These are phyloP conservation scores for Helogale parvula DNA, from an alignment of 2,113 vertebrate genomes.

Conservation along the genomic window DNA sequence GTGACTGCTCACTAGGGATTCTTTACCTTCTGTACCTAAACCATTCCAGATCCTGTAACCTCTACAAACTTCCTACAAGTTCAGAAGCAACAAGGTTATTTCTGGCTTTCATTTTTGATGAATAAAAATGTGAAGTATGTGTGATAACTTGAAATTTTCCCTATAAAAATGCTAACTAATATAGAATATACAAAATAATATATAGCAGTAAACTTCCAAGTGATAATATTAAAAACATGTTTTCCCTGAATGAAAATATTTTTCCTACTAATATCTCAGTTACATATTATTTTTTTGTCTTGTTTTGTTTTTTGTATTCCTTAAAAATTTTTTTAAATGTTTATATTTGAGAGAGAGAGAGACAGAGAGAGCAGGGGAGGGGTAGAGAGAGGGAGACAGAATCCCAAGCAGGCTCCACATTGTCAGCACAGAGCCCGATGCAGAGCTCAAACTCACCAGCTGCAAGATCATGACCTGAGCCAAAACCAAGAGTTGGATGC, in stretches of 20 bases:
- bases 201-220: neutral
- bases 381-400: no score
- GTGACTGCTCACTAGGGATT: neutral
- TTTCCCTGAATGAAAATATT: constrained; percentile 2
- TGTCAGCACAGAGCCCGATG: no score
- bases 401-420: no score
- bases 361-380: no score
- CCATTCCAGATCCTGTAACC: neutral
- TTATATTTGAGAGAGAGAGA: no score
- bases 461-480: no score
- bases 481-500: no score
- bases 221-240: neutral
- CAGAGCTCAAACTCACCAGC: no score
- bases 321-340: no score
- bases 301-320: no score
- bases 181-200: neutral
- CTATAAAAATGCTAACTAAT: neutral
- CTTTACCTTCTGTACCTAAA: neutral
- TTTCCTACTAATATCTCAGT: neutral
- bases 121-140: neutral
- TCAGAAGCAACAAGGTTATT: neutral
- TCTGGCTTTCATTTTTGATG: neutral
- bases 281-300: neutral
- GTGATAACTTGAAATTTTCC: neutral
- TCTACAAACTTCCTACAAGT: neutral